Evolutionary conservation across 2,113 vertebrate genomes (phyloP), one percentile per base, ranked within the genome.

Genomic region (Stictonetta naevosa): DNA sequence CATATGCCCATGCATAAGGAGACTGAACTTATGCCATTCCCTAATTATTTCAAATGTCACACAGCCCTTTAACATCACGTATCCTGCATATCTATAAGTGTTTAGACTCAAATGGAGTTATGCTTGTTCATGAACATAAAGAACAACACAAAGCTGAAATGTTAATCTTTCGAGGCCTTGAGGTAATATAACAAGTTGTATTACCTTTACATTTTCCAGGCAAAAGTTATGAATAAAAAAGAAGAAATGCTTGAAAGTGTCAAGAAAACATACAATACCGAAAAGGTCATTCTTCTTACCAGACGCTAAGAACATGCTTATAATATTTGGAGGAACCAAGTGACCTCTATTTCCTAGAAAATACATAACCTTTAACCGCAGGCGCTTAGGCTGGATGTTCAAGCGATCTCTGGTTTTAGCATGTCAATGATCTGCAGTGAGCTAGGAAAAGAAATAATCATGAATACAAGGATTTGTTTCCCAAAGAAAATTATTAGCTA

Each of bases 401-500:
- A 83, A 86, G 82, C 28, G 29, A 23, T 66, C 26, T 38, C 31
- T 0, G 4, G 50, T 50, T 94, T 95, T 78, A 94, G 42, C 58
- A 83, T 3, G 0, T 73, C 50, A 77, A 86, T 66, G n/a, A 92
- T 59, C 67, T 36, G 33, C 60, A 83, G 52, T 55, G 46, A 73
- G 29, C 34, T 50, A 81, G 26, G 26, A 69, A 85, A 87, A 38
- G n/a, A 94, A 67, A 28, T 68, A 63, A 77, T 67, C 50, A 42
- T 56, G 28, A 92, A 92, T 23, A 91, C 71, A 76, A 60, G 6
- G 28, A 91, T 67, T 81, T 84, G 81, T 93, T 96, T 92, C 44
- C 17, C 69, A 63, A 88, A 90, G 33, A 67, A 92, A 91, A 92
- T 60, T 25, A 69, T 44, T 62, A 87, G 33, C 40, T 83, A 64